Base-by-base conservation (phyloP, 2,888 invertebrate species). In the Malthinus flaveolus region DNA sequence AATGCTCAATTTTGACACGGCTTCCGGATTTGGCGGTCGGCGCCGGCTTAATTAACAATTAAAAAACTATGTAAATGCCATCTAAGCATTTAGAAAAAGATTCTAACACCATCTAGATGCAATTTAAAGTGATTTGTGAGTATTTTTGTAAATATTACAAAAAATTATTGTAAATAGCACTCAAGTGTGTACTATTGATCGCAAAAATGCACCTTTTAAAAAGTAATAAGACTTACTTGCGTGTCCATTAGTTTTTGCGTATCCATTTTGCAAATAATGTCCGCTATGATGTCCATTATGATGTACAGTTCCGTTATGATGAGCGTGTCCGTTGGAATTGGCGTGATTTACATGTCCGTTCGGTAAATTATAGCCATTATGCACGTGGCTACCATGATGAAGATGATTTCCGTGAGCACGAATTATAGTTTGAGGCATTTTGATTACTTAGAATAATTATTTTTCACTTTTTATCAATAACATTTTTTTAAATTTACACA, bases 161-260 rank as follows among this genome's bases (percentile, higher is more conserved):
- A n/a, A n/a, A n/a, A n/a, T n/a, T n/a, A n/a, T n/a, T n/a, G n/a
- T n/a, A n/a, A n/a, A n/a, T n/a, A n/a, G n/a, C n/a, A n/a, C n/a
- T n/a, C n/a, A n/a, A n/a, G n/a, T n/a, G n/a, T n/a, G n/a, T n/a
- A n/a, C n/a, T n/a, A n/a, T n/a, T n/a, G n/a, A n/a, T n/a, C 23
- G 2, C 2, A 23, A 3, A 23, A 23, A 23, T 23, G 23, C 23
- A 23, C 23, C 23, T 23, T 23, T 23, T 23, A 23, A 23, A 23
- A 23, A 23, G 23, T 23, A 23, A 23, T 23, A 5, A 23, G 50
- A 71, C 73, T 74, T 64, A 73, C 74, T 74, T 56, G 71, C 65
- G 62, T 76, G 74, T 50, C 75, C 76, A 53, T 76, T 75, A 48
- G 59, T 72, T 66, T 76, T 77, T 10, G 66, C 66, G 53, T 74